phyloP scores from a whole-genome alignment of 2,113 vertebrate species.

The Clupea harengus region DNA sequence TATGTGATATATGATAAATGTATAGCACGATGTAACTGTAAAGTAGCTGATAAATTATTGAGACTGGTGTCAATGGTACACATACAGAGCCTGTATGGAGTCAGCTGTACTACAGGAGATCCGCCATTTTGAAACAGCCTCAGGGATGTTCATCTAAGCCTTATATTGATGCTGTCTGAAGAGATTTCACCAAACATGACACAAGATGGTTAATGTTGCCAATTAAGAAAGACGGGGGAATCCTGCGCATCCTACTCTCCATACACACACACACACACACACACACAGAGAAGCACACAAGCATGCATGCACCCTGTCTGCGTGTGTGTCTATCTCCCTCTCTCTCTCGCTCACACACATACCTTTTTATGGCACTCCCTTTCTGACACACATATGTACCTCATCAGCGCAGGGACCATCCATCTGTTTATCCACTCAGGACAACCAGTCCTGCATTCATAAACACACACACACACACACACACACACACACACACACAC shows the following conservation, averaged over 20 bases:
- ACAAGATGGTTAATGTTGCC: not conserved
- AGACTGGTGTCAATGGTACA: not conserved
- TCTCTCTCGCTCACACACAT: not conserved
- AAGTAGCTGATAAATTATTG: not conserved
- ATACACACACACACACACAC: not conserved
- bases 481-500: not conserved
- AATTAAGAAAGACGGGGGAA: not conserved
- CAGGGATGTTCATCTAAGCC: not conserved
- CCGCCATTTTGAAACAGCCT: not conserved
- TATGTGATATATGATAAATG: not conserved
- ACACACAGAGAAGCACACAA: not conserved
- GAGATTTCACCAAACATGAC: not conserved
- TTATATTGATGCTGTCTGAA: not conserved
- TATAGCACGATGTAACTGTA: not conserved
- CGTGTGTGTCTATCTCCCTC: too few relatives aligned
- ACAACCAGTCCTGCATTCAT: not conserved
- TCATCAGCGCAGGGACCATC: not conserved
- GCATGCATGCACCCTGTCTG: not conserved
- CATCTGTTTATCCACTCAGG: not conserved
- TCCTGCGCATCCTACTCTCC: not conserved
- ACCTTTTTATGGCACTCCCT: not conserved
- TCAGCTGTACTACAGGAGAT: not conserved
- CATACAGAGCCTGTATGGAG: not conserved
- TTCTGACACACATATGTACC: not conserved
- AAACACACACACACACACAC: not conserved